Conservation (phyloP, 1,140 invertebrate genomes). For the Holotrichia oblita region DNA sequence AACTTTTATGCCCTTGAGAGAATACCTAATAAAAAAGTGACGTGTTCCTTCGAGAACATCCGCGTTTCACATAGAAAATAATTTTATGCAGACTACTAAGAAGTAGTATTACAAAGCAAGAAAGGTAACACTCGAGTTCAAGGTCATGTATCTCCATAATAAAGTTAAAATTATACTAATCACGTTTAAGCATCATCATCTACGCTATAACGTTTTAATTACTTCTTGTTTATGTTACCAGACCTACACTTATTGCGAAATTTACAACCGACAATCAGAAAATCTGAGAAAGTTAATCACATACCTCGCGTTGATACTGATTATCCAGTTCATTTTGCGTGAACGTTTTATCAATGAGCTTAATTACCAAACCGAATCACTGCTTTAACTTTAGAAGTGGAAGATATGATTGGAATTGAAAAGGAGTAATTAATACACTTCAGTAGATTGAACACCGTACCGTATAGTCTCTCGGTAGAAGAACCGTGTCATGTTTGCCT, state of each 20-base stretch:
- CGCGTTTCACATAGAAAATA: too few relatives aligned
- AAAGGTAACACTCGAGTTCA: too few relatives aligned
- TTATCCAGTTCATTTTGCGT: neutral
- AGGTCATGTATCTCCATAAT: too few relatives aligned
- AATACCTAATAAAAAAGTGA: too few relatives aligned
- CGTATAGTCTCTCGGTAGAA: neutral
- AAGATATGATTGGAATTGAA: constrained; percentile 28
- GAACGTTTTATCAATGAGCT: neutral
- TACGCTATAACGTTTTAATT: neutral
- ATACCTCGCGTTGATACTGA: neutral
- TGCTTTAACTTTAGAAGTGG: constrained; percentile 21
- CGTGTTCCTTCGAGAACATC: too few relatives aligned
- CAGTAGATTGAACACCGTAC: neutral
- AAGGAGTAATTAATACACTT: constrained; percentile 28
- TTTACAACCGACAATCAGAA: neutral
- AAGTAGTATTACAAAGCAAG: too few relatives aligned
- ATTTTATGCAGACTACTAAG: too few relatives aligned
- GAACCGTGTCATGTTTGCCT: neutral
- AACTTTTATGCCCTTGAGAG: too few relatives aligned
- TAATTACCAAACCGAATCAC: constrained; percentile 25
- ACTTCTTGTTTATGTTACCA: neutral
- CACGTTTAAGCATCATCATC: too few relatives aligned
- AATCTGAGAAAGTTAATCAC: neutral
- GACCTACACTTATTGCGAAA: neutral
- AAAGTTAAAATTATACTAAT: too few relatives aligned